Conservation (phyloP, 2,797 vertebrate species). For the Spea hammondii region DNA sequence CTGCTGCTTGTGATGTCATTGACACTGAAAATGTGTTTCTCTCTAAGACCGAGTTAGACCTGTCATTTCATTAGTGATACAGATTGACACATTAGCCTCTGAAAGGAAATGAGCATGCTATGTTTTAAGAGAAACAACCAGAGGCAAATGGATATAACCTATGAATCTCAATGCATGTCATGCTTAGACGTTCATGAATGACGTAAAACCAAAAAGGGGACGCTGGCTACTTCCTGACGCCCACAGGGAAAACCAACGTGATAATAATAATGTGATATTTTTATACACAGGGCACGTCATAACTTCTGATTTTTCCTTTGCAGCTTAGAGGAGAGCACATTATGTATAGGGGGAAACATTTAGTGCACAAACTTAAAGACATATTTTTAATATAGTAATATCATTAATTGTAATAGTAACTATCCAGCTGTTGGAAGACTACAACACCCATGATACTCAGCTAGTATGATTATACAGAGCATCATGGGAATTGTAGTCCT, state of each 20-base stretch:
- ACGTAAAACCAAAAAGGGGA: conserved; percentile 23
- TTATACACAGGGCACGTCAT: not conserved
- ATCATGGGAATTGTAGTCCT: no score
- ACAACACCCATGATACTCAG: no score
- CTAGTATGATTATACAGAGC: no score
- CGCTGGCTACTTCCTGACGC: conserved; percentile 16
- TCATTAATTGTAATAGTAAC: no score
- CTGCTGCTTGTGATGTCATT: conserved; percentile 3
- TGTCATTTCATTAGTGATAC: not conserved
- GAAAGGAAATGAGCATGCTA: not conserved
- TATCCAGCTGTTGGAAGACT: no score
- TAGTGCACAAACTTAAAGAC: not conserved
- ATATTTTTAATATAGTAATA: not conserved
- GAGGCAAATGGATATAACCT: conserved; percentile 2
- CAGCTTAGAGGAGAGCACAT: not conserved
- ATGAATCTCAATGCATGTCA: conserved; percentile 33
- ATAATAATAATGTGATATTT: conserved; percentile 4
- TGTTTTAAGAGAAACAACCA: not conserved
- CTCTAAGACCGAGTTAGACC: not conserved
- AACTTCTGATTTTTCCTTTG: no score
- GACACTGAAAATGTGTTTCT: conserved; percentile 8
- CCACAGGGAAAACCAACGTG: no score
- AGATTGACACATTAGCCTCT: not conserved
- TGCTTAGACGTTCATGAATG: not conserved
- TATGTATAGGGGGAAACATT: not conserved